A percentile compares a stretch with the other conserved stretches of the same genome.
These are phyloP conservation scores for Meandrina meandrites DNA, from an alignment of 92 coral and sea anemone species.

Conservation along the genomic window DNA sequence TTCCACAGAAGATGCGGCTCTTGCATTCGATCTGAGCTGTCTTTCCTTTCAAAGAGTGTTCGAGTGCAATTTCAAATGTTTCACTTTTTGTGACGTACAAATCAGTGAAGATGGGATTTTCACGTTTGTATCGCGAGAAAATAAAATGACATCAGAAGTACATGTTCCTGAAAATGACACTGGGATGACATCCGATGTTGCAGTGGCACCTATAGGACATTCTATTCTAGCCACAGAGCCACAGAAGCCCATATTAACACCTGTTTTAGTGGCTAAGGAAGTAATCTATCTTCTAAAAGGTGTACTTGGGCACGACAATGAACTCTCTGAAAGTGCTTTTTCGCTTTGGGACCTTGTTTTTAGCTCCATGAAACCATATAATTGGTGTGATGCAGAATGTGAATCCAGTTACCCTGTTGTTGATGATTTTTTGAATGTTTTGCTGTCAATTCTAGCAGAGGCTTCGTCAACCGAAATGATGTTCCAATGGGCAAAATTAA, in stretches of 20 bases:
- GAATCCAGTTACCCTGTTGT: not conserved
- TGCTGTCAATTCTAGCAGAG: slow-evolving; percentile 27
- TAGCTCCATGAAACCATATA: not conserved
- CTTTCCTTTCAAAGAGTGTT: not conserved
- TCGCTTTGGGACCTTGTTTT: not conserved
- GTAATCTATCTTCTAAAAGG: not conserved
- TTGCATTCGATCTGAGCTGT: not conserved
- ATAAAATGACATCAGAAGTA: not conserved
- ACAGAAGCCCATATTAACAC: not conserved
- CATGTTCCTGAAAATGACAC: not conserved
- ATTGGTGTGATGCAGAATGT: not conserved
- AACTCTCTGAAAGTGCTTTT: not conserved
- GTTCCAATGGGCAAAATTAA: slow-evolving; percentile 26
- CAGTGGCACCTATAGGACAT: not conserved
- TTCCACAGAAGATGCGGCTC: slow-evolving; percentile 4
- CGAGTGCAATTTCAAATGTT: not conserved
- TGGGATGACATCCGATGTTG: not conserved
- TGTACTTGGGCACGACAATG: not conserved
- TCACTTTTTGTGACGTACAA: not conserved
- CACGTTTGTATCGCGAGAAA: not conserved
- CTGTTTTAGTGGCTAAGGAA: slow-evolving; percentile 8
- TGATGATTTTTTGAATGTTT: slow-evolving; percentile 26
- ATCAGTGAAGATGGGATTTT: not conserved
- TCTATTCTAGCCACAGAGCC: not conserved
- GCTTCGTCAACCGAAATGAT: slow-evolving; percentile 35